Percentiles rank a stretch among this genome's conserved stretches.
These are phyloP conservation scores for Batillaria attramentaria DNA, from an alignment of 1,140 invertebrate species.

Conservation along the genomic window DNA sequence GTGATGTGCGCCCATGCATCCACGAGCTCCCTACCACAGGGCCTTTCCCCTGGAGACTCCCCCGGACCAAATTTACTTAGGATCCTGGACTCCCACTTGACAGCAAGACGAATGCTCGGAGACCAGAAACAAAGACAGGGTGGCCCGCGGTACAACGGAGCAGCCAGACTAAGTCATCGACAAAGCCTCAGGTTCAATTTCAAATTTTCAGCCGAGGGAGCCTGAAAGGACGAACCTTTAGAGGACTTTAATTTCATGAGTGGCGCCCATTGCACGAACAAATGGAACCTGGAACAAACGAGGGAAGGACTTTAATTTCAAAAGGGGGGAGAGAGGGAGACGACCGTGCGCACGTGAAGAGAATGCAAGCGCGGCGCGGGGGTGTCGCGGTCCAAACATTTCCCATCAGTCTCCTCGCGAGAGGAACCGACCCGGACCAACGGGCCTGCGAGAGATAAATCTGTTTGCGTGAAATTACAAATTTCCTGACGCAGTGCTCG, in stretches of 20 bases:
- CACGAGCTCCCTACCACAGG: no score
- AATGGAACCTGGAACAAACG: conserved; percentile 12
- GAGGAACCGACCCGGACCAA: background rate
- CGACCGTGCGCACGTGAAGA: conserved; percentile 18
- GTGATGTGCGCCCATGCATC: no score
- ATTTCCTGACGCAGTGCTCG: conserved; percentile 1
- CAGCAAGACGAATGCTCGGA: no score
- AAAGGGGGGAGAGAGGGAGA: conserved; percentile 8
- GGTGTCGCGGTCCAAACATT: conserved; percentile 16
- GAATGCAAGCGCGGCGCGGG: conserved; percentile 1
- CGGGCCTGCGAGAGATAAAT: conserved; percentile 8
- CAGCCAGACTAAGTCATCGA: no score
- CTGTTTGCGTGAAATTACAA: conserved; percentile 19
- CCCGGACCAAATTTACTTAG: no score
- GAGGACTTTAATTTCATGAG: conserved; percentile 17
- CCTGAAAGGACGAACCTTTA: background rate
- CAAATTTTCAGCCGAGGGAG: background rate
- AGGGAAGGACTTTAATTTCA: conserved; percentile 13
- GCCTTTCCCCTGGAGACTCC: no score
- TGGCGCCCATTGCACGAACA: conserved; percentile 1
- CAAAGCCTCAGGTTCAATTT: no score
- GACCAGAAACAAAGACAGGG: no score
- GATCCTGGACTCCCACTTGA: no score
- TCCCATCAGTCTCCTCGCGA: conserved; percentile 4
- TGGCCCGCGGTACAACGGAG: no score